Conservation (phyloP, 2,888 invertebrate species). For the Pasiphila rectangulata region DNA sequence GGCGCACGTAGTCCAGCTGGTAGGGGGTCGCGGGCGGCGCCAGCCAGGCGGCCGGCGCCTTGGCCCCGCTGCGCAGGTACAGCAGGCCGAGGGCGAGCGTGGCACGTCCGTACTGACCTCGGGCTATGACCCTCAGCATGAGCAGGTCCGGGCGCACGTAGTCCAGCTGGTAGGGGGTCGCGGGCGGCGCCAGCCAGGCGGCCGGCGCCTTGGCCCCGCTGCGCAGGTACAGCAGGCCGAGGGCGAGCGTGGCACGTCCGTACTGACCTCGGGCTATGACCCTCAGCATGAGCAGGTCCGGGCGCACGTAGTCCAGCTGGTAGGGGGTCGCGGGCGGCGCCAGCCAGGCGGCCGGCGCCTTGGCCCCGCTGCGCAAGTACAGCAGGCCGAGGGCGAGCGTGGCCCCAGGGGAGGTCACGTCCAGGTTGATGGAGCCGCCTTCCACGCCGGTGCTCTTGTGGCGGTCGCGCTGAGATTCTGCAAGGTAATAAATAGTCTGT, state of each 20-base stretch:
- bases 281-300: slow-evolving; percentile 92
- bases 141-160: slow-evolving; percentile 95
- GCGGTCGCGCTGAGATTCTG: slow-evolving; percentile 66
- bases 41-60: too few relatives aligned
- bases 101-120: slow-evolving; percentile 71
- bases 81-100: neutral
- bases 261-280: slow-evolving; percentile 85
- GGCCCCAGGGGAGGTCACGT: slow-evolving; percentile 97
- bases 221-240: slow-evolving; percentile 79
- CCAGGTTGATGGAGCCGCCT: slow-evolving; percentile 94
- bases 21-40: too few relatives aligned
- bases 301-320: slow-evolving; percentile 93
- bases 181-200: slow-evolving; percentile 94
- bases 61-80: too few relatives aligned
- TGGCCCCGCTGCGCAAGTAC: slow-evolving; percentile 91
- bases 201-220: slow-evolving; percentile 92
- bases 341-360: slow-evolving; percentile 95
- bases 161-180: slow-evolving; percentile 95
- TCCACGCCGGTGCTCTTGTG: slow-evolving; percentile 91
- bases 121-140: slow-evolving; percentile 88
- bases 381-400: slow-evolving; percentile 96
- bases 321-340: slow-evolving; percentile 93
- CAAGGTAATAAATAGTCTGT: too few relatives aligned
- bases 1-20: too few relatives aligned
- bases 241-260: neutral